Evolutionary conservation across 2,797 vertebrate species (phyloP), one percentile per base, ranked within the genome.

Genomic region (Carcharodon carcharias): DNA sequence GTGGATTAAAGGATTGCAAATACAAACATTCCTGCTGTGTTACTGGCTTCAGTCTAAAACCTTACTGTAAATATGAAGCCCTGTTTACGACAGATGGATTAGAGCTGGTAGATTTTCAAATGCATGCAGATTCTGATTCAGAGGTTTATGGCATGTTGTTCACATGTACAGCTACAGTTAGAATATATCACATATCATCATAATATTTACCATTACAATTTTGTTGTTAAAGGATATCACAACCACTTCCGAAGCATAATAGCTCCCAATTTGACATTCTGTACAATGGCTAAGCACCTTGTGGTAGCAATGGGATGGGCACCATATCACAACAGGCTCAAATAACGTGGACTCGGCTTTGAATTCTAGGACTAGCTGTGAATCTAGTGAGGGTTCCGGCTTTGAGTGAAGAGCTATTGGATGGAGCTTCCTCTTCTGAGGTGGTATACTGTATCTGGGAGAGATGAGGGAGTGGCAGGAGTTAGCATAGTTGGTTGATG

Each of bases 1-100:
- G n/a, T 93, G 61, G 91, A 93, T 67, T 67, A 93, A 93, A 93
- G 91, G 61, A 65, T 93, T 93, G 91, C 18, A 93, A 67, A 93
- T 67, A 67, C 61, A 65, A 67, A 93, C 61, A 67, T 93, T 45
- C 61, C n/a, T 93, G 91, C 35, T 67, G 91, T 65, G 89, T 92
- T 9, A 65, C 89, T 92, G 58, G 89, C 58, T 92, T 92, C 89
- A 93, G n/a, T 40, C 63, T 65, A 26, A 91, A 91, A 58, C 3
- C 56, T 91, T 89, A 89, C 87, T 61, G 28, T 85, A 85, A 93
- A 65, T 65, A 40, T 67, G 91, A 93, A 67, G 63, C 63, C 63
- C 40, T 45, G n/a, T 67, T 93, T 93, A 93, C 21, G 23, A 40
- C 40, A 11, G n/a, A 91, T 61, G 88, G 88, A 63, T 91, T 63